phyloP scores from a whole-genome alignment of 2,888 invertebrate genomes.

The Eupithecia subumbrata region DNA sequence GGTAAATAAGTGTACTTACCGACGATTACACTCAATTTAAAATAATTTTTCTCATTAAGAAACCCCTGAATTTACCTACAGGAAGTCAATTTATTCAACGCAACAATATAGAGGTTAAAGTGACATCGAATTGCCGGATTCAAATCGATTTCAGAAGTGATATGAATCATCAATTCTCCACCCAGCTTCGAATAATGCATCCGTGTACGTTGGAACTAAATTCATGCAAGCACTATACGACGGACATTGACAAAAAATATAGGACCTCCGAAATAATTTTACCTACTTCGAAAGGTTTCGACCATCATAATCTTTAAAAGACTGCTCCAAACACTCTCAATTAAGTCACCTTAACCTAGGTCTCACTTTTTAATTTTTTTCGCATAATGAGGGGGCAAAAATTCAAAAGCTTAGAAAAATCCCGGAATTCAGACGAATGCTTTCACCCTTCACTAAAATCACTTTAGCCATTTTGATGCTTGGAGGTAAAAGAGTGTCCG shows the following conservation, averaged over 20 bases:
- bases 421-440: too few species aligned
- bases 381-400: too few species aligned
- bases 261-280: neutral
- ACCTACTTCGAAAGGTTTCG: neutral
- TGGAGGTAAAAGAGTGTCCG: too few species aligned
- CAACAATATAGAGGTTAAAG: constrained; percentile 1
- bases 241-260: neutral
- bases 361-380: too few species aligned
- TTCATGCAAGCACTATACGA: neutral
- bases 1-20: neutral
- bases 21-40: neutral
- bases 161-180: constrained; percentile 25
- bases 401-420: too few species aligned
- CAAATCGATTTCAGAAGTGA: constrained; percentile 25
- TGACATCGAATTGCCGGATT: constrained; percentile 18
- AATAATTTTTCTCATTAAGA: neutral
- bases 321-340: neutral
- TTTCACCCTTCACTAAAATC: too few species aligned
- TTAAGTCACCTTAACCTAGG: too few species aligned
- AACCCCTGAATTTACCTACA: neutral
- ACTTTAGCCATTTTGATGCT: too few species aligned
- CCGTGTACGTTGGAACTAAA: neutral
- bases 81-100: neutral
- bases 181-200: constrained; percentile 17
- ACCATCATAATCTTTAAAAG: neutral